phyloP scores from a whole-genome alignment of 2,797 vertebrate species.

The Lacerta bilineata region DNA sequence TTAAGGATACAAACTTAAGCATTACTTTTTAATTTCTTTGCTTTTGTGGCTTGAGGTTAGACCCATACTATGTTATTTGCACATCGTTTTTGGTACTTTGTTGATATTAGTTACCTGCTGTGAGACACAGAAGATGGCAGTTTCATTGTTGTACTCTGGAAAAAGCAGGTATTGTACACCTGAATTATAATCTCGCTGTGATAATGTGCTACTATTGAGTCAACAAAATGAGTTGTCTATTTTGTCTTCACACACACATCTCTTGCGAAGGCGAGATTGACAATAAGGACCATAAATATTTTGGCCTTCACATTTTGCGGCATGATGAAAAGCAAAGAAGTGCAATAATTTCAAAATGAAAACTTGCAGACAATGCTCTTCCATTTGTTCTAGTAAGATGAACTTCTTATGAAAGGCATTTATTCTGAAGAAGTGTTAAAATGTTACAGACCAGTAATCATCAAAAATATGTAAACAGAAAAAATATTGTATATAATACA shows the following conservation, averaged over 20 bases:
- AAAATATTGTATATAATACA: conserved; percentile 31
- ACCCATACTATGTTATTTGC: conserved; percentile 68
- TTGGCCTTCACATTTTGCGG: conserved; percentile 78
- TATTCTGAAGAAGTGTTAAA: conserved; percentile 60
- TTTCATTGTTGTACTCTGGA: conserved; percentile 69
- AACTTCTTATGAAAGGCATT: conserved; percentile 63
- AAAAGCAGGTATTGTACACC: conserved; percentile 83
- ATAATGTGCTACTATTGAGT: conserved; percentile 83
- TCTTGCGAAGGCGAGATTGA: conserved; percentile 73
- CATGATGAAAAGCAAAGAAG: conserved; percentile 74
- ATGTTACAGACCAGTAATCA: conserved; percentile 24
- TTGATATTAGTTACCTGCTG: conserved; percentile 81
- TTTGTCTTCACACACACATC: conserved; percentile 75
- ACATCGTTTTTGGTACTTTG: conserved; percentile 69
- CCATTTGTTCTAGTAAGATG: conserved; percentile 65
- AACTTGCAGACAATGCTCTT: conserved; percentile 66
- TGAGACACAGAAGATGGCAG: conserved; percentile 73
- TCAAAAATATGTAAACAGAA: conserved; percentile 45
- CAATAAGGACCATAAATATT: conserved; percentile 80
- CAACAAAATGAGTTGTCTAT: conserved; percentile 80
- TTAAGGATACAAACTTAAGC: conserved; percentile 51
- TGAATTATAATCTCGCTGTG: conserved; percentile 85
- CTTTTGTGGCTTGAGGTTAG: conserved; percentile 66
- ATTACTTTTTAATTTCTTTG: conserved; percentile 66
- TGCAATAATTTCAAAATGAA: conserved; percentile 75